These are phyloP conservation scores for Zosterops japonicus DNA, from an alignment of 2,113 vertebrate genomes.

Conservation along the genomic window DNA sequence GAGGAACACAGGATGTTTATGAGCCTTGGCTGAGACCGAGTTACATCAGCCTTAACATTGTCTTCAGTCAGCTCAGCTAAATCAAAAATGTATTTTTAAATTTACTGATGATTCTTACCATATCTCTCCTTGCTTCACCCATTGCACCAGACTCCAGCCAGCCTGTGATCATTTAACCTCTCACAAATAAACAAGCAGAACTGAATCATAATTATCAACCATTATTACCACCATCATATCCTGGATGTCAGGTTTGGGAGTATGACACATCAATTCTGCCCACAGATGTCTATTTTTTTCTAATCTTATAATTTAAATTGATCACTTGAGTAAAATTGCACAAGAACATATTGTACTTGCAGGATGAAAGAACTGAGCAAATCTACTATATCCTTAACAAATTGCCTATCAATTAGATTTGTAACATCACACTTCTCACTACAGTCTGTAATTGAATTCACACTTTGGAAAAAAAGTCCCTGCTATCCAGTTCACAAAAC, in stretches of 20 bases:
- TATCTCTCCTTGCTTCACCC: neutral
- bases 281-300: neutral
- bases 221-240: neutral
- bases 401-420: conserved; percentile 35
- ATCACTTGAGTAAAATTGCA: conserved; percentile 9
- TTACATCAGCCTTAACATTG: neutral
- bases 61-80: neutral
- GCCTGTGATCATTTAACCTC: neutral
- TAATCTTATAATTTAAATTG: neutral
- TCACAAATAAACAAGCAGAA: neutral
- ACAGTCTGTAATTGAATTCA: neutral
- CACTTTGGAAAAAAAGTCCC: neutral
- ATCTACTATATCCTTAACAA: neutral
- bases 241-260: neutral
- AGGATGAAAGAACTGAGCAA: neutral
- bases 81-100: neutral
- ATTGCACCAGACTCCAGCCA: neutral
- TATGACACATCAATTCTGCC: neutral
- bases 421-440: conserved; percentile 6
- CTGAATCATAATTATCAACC: neutral
- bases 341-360: neutral
- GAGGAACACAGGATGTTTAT: neutral
- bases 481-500: neutral
- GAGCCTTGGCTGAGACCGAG: neutral
- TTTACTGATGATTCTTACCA: neutral